Base-by-base conservation (phyloP, 2,888 invertebrate species). In the Adineta ricciae region DNA sequence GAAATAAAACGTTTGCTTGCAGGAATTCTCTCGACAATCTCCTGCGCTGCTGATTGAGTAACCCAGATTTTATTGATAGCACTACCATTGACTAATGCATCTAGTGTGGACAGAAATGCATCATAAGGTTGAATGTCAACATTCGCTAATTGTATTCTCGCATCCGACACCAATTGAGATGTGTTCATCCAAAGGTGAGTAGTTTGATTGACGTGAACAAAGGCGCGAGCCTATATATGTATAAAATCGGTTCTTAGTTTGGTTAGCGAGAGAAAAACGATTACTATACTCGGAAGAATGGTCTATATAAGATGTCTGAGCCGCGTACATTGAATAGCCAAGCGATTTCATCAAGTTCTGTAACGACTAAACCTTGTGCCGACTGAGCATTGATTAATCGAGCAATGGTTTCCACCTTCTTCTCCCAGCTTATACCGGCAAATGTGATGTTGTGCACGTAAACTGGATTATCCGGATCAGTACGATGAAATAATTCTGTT, bases 271-370 rank as follows among this genome's bases (percentile, higher is more conserved):
- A n/a, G 8, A 54, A 54, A 0, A 54, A 8, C 2, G 52, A 38
- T 3, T 36, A 52, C 21, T 85, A 83, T 21, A 83, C 41, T 72
- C 41, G 91, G 87, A 92, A 92, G 14, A 92, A 94, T 0, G 96
- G 96, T 89, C 96, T 96, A 91, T 93, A 96, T 46, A 93, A 92
- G 86, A 96, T 96, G 89, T 97, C 97, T 2, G 93, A 93, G 11
- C 96, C 97, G 85, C 97, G 92, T 41, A 96, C 92, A 91, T 97
- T 97, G 73, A 97, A 91, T 4, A 95, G 92, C 93, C 94, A 96
- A 11, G 96, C 96, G 56, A 96, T 93, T 90, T 96, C 95, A 89
- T 96, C 96, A 78, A 96, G 90, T 0, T 94, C 94, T 0, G 94
- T 93, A 52, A 96, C 89, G 2, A 96, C 92, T 0, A 95, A 90